Conservation (phyloP, 1,140 invertebrate genomes). For the Steinernema khuongi region DNA sequence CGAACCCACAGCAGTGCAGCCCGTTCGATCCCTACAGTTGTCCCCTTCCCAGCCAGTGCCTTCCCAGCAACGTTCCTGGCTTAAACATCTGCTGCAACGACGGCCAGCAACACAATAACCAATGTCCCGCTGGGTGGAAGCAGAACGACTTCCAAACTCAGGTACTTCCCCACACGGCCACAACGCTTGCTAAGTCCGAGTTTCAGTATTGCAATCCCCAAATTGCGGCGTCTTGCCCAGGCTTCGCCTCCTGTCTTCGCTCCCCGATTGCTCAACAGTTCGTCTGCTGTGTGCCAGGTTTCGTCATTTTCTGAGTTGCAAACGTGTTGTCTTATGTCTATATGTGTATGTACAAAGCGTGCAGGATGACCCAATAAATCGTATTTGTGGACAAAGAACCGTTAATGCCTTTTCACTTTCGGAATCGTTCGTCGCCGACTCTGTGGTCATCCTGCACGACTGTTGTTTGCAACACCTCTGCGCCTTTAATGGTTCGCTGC, state of each 20-base stretch:
- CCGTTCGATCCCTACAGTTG: constrained; percentile 38
- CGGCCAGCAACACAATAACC: constrained; percentile 8
- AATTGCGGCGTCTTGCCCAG: constrained; percentile 23
- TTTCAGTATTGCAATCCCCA: constrained; percentile 38
- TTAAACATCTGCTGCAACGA: constrained; percentile 40
- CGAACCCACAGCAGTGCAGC: constrained; percentile 40
- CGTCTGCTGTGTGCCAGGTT: constrained; percentile 41
- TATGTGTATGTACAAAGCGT: constrained; percentile 17
- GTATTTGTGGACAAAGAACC: constrained; percentile 17
- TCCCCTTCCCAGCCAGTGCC: constrained; percentile 29
- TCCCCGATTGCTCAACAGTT: constrained; percentile 38
- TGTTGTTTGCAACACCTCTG: neutral
- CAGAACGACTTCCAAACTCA: neutral
- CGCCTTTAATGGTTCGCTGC: neutral
- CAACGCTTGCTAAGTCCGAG: neutral
- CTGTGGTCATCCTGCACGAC: constrained; percentile 21
- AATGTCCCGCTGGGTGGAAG: constrained; percentile 19
- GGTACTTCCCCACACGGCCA: neutral
- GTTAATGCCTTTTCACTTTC: neutral
- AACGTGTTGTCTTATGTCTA: constrained; percentile 17
- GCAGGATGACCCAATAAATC: constrained; percentile 11
- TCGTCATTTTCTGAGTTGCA: constrained; percentile 13
- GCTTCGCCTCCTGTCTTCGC: constrained; percentile 30
- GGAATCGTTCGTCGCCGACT: neutral
- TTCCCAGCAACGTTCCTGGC: constrained; percentile 44